Percentiles rank a stretch among this genome's conserved stretches.
Evolutionary conservation across 2,113 vertebrate genomes (phyloP).

Genomic region (Ranitomeya imitator): DNA sequence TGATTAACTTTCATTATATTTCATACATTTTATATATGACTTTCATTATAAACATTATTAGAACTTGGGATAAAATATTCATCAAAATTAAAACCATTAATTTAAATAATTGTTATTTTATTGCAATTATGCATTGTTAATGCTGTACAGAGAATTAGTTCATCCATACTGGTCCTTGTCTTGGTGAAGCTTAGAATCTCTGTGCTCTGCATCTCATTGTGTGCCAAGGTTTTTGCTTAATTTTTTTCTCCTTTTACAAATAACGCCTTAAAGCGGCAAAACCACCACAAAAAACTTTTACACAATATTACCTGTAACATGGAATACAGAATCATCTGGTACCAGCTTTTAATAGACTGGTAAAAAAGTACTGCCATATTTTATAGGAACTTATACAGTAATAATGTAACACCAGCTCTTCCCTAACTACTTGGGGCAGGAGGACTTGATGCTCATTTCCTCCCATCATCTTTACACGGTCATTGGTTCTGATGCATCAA

Average conservation of each 20-base stretch:
- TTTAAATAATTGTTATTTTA: neutral
- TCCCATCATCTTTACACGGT: too few species aligned
- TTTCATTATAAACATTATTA: slow-evolving; percentile 22
- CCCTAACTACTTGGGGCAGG: too few species aligned
- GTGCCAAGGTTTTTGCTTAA: neutral
- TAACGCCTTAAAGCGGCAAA: neutral
- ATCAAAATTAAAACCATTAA: neutral
- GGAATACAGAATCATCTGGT: too few species aligned
- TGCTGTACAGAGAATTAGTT: neutral
- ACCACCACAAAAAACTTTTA: neutral
- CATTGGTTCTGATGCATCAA: too few species aligned
- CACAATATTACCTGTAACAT: too few species aligned
- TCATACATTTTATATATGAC: neutral
- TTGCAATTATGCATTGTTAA: neutral
- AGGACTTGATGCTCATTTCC: too few species aligned
- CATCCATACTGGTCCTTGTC: neutral
- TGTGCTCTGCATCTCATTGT: neutral
- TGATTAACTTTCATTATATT: neutral
- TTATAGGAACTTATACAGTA: too few species aligned
- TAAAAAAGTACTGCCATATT: too few species aligned
- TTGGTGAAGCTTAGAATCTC: neutral
- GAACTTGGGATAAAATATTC: neutral
- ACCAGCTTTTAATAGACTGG: too few species aligned
- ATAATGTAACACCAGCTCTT: too few species aligned
- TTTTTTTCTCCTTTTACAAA: neutral